Percentiles rank a stretch among this genome's conserved stretches.
Conservation (phyloP, 2,888 invertebrate genomes). For the Netelia inedita region DNA sequence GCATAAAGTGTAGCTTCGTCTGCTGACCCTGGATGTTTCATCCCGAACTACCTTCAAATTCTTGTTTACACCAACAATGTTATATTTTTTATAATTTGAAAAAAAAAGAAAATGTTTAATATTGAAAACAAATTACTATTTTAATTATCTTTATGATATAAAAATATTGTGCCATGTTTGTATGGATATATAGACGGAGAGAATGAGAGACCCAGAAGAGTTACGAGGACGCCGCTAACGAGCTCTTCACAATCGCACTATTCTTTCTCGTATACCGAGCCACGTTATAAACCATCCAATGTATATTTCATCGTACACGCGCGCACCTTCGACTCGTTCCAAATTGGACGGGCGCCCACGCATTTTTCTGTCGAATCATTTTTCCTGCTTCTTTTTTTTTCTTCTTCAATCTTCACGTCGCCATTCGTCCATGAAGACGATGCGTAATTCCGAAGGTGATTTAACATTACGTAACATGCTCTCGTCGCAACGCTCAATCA, state of each 20-base stretch:
- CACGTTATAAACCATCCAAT: not conserved
- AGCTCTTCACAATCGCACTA: slow-evolving; percentile 39
- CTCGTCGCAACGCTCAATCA: not conserved
- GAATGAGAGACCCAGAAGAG: slow-evolving; percentile 45
- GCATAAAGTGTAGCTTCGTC: no score
- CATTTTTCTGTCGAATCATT: slow-evolving; percentile 2
- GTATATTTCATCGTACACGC: slow-evolving; percentile 7
- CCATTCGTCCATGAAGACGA: not conserved
- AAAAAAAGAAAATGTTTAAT: no score
- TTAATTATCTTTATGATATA: no score
- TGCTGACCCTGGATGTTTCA: no score
- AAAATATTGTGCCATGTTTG: not conserved
- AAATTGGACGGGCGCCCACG: not conserved
- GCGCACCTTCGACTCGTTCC: not conserved
- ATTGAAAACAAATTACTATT: no score
- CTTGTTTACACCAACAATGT: no score
- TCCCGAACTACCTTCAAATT: no score
- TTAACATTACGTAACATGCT: not conserved
- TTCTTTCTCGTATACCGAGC: not conserved
- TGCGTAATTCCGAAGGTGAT: not conserved
- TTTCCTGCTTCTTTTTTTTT: not conserved
- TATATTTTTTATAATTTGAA: no score
- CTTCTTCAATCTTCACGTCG: not conserved
- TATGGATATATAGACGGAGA: not conserved
- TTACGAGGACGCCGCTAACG: slow-evolving; percentile 51